Percentiles rank a stretch among this genome's conserved stretches.
phyloP scores from a whole-genome alignment of 2,888 invertebrate species.

The Apodemia zela region DNA sequence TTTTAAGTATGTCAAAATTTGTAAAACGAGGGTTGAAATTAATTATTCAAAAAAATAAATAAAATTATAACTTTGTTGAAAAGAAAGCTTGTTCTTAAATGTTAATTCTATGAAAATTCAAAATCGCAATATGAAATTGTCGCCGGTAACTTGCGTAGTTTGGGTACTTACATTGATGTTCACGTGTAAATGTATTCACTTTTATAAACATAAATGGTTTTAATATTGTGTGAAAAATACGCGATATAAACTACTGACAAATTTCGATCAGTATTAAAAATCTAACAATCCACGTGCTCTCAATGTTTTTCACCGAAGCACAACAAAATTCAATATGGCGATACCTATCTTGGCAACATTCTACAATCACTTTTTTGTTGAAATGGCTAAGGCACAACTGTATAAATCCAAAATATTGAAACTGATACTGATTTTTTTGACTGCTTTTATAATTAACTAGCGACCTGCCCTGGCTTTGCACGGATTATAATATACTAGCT shows the following conservation, averaged over 20 bases:
- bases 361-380: constrained; percentile 20
- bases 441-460: no score
- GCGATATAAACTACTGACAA: constrained; percentile 58
- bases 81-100: background rate
- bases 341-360: constrained; percentile 49
- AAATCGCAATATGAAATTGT: constrained; percentile 38
- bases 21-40: constrained; percentile 18
- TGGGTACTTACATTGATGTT: constrained; percentile 61
- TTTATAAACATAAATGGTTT: constrained; percentile 42
- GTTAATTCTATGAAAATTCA: constrained; percentile 9
- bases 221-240: constrained; percentile 41
- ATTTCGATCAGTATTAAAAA: constrained; percentile 60
- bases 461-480: no score
- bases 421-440: background rate
- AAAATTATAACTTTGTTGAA: constrained; percentile 13
- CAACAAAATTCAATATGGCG: constrained; percentile 85
- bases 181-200: constrained; percentile 50
- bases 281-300: constrained; percentile 84
- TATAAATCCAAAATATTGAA: background rate
- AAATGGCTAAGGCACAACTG: background rate
- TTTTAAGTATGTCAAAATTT: constrained; percentile 54
- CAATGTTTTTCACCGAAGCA: constrained; percentile 83
- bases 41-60: constrained; percentile 2
- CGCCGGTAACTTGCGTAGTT: constrained; percentile 50
- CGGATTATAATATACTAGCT: no score